Base-by-base conservation (phyloP, 2,797 vertebrate species). In the Ctenosaura bakeri region DNA sequence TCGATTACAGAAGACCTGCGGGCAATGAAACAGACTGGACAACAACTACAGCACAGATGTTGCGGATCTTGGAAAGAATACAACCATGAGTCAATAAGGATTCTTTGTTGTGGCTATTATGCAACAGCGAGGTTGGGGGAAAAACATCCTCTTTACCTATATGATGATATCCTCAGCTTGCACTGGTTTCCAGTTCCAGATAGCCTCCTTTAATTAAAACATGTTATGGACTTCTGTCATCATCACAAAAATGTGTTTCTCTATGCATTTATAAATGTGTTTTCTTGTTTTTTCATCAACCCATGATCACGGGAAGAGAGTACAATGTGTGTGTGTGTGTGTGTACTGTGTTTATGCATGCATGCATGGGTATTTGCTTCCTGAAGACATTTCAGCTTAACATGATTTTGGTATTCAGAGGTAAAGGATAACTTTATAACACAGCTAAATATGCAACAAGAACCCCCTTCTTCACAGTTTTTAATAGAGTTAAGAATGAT, bases 151-250 rank as follows among this genome's bases (percentile, higher is more conserved):
- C 42, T 46, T 46, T 46, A 46, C 42, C 42, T 46, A 46, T 46
- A 46, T 4, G 42, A 3, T 46, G 4, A 46, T 46, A 46, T 46
- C 42, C 42, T 46, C 42, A 46, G 42, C 42, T 46, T 46, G 4
- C 38, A 42, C 6, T 9, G 18, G 38, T 46, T 46, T 42, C 81
- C 20, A 56, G 8, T 9, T 18, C 18, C 46, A 50, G 46, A 42
- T 0, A 18, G 3, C 56, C 56, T 59, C 18, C 4, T 59, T 96
- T 94, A 93, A 92, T 95, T 91, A 50, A 88, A 94, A 89, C 90
- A 89, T 93, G 92, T 91, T 94, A 94, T 91, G 91, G 88, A 87
- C 89, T 91, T 91, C 91, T 94, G 91, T 92, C 83, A 89, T 92
- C 29, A 69, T 54, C 92, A 94, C 93, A 89, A 93, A 91, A 92